Percentiles rank a stretch among this genome's conserved stretches.
Evolutionary conservation across 1,140 invertebrate genomes (phyloP).

Genomic region (Trypoxylus dichotomus): DNA sequence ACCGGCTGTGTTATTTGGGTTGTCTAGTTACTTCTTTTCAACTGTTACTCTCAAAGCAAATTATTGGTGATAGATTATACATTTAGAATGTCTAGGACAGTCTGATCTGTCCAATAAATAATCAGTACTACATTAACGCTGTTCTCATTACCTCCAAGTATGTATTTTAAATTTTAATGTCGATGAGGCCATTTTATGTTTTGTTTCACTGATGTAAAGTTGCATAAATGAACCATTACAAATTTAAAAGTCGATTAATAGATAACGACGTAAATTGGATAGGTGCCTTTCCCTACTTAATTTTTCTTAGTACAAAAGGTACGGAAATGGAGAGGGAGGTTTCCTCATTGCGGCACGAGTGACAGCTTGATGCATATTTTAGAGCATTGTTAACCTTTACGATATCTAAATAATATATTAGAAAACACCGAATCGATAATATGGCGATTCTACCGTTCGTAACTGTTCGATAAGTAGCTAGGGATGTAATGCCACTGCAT

Average conservation of each 20-base stretch:
- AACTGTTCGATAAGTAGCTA: conserved; percentile 5
- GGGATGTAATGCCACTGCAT: background rate
- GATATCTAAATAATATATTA: conserved; percentile 29
- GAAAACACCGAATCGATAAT: conserved; percentile 26
- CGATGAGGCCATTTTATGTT: background rate
- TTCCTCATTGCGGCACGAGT: background rate
- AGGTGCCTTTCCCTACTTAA: background rate
- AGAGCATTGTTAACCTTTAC: conserved; percentile 30
- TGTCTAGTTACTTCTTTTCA: background rate
- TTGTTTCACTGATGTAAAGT: background rate
- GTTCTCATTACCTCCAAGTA: background rate
- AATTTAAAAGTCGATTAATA: conserved; percentile 13
- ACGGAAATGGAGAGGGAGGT: background rate
- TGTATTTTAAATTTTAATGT: background rate
- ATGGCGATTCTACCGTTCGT: background rate
- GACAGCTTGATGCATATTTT: conserved; percentile 28
- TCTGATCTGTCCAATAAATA: too few relatives aligned
- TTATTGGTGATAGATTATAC: too few relatives aligned
- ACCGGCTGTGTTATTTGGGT: background rate
- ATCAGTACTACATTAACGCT: background rate
- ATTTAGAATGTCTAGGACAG: too few relatives aligned
- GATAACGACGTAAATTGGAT: conserved; percentile 2
- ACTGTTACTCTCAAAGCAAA: too few relatives aligned
- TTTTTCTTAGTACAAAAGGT: background rate
- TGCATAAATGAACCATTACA: background rate